These are phyloP conservation scores for Tyto alba DNA, from an alignment of 2,113 vertebrate species.

Conservation along the genomic window DNA sequence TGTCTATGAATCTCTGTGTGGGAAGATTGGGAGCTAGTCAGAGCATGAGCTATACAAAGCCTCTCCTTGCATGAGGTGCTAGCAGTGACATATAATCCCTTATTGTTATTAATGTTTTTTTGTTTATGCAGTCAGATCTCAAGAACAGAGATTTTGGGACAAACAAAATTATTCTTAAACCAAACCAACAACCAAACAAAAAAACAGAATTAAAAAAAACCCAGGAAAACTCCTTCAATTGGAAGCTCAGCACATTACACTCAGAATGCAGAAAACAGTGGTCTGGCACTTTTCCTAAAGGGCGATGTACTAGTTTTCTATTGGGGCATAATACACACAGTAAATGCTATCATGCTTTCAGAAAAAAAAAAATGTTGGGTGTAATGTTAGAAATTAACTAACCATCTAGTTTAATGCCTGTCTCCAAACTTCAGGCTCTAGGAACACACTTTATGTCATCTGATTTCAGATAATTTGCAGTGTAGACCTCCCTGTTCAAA, in stretches of 20 bases:
- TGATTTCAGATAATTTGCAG: background rate
- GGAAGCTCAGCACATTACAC: background rate
- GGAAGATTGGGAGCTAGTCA: background rate
- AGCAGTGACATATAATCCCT: background rate
- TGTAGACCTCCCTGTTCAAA: background rate
- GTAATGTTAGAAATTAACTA: background rate
- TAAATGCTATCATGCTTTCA: background rate
- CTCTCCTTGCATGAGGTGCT: background rate
- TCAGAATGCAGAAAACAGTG: background rate
- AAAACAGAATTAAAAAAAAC: too few species aligned
- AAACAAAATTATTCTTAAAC: background rate
- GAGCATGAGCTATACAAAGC: background rate
- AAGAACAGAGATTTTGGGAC: background rate
- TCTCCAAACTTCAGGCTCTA: background rate
- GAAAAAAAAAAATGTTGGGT: background rate
- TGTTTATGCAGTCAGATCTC: background rate
- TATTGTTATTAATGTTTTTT: background rate
- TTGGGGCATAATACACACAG: background rate
- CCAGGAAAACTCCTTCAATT: background rate
- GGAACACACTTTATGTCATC: background rate
- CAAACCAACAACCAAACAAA: background rate
- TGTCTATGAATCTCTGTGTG: rapidly evolving
- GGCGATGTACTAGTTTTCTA: background rate
- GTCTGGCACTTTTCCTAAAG: background rate
- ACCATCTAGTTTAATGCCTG: background rate